Evolutionary conservation across 2,113 vertebrate species (phyloP).

Genomic region (Arenaria interpres): DNA sequence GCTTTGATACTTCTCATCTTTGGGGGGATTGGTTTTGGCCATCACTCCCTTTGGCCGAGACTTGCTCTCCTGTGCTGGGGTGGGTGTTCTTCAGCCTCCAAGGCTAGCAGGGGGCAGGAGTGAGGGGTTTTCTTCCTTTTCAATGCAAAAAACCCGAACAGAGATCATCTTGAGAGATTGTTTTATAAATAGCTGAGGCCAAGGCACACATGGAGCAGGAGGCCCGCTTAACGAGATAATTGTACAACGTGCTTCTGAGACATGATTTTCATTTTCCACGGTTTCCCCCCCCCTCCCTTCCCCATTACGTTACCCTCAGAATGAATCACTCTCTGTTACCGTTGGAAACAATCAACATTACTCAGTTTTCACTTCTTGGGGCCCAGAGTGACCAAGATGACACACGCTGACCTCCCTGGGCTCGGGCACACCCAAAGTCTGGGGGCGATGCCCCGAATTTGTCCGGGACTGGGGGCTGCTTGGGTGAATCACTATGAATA

Average conservation of each 20-base stretch:
- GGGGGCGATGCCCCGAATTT: neutral
- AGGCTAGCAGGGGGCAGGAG: neutral
- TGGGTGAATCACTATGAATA: neutral
- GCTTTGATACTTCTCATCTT: neutral
- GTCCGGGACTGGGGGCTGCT: neutral
- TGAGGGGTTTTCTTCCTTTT: neutral
- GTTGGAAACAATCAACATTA: neutral
- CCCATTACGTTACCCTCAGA: neutral
- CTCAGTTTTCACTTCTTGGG: neutral
- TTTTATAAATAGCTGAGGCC: neutral
- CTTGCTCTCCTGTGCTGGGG: neutral
- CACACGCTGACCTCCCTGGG: neutral
- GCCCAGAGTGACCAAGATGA: neutral
- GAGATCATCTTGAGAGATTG: neutral
- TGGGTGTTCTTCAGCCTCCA: neutral
- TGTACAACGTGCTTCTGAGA: neutral
- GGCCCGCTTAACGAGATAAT: neutral
- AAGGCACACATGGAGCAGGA: fast-evolving
- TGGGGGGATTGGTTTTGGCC: neutral
- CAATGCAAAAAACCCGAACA: fast-evolving
- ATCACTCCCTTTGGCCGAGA: fast-evolving
- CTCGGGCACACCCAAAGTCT: conserved; percentile 25
- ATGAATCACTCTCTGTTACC: conserved; percentile 36
- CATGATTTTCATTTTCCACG: neutral
- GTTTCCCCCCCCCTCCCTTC: neutral